Evolutionary conservation across 2,888 invertebrate species (phyloP).

Genomic region (Drosophila lacicola): DNA sequence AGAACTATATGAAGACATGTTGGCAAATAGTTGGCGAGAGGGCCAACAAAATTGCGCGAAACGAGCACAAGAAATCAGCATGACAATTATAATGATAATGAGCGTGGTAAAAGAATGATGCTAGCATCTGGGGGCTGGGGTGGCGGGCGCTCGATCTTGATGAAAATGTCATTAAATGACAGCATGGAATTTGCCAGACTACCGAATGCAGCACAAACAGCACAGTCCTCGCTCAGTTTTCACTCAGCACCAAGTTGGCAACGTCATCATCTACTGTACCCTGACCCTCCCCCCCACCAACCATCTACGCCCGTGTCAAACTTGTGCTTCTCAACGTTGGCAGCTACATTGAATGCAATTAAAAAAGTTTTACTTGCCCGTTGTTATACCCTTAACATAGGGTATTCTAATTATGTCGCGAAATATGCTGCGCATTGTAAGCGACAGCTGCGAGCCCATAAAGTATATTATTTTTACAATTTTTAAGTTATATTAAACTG

Average conservation of each 20-base stretch:
- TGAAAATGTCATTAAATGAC: conserved; percentile 76
- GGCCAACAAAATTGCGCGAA: conserved; percentile 33
- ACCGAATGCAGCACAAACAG: conserved; percentile 10
- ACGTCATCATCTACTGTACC: conserved; percentile 44
- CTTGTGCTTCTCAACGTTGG: conserved; percentile 41
- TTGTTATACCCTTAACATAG: conserved; percentile 6
- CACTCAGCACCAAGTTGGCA: conserved; percentile 52
- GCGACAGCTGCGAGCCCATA: neutral
- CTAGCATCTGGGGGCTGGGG: neutral
- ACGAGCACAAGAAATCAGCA: conserved; percentile 65
- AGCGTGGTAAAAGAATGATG: conserved; percentile 41
- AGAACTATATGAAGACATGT: conserved; percentile 41
- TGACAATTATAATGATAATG: conserved; percentile 79
- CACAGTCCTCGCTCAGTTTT: conserved; percentile 6
- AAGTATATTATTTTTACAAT: neutral
- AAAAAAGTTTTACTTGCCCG: conserved; percentile 65
- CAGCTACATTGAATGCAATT: conserved; percentile 78
- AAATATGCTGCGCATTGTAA: neutral
- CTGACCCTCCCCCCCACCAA: neutral
- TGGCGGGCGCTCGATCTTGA: conserved; percentile 43
- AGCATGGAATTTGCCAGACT: conserved; percentile 48
- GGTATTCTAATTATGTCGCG: conserved; percentile 1
- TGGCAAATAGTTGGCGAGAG: conserved; percentile 51
- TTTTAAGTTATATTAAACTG: no score
- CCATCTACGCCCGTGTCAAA: conserved; percentile 15